Percentiles rank a stretch among this genome's conserved stretches.
These are phyloP conservation scores for Sarcophaga bullata DNA, from an alignment of 1,140 invertebrate genomes.

Conservation along the genomic window DNA sequence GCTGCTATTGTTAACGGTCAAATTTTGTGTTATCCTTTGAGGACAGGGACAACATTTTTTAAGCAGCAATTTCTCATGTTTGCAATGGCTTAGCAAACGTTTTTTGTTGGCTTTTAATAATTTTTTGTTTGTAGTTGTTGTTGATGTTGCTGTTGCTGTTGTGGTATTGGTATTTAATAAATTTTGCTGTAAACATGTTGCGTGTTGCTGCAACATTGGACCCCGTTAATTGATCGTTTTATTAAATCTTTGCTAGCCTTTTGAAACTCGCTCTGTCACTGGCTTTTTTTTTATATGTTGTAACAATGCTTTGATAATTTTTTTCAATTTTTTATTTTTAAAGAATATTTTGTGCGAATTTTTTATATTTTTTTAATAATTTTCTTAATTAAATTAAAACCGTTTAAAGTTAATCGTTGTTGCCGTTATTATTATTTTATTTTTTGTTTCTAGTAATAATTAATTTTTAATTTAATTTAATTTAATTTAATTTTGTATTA, in stretches of 20 bases:
- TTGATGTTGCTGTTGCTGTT: not conserved
- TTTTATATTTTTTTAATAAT: not conserved
- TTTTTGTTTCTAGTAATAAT: not conserved
- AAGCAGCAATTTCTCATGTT: not conserved
- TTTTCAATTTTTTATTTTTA: not conserved
- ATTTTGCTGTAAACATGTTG: constrained; percentile 32
- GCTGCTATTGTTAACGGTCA: not conserved
- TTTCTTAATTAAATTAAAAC: not conserved
- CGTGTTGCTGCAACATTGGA: constrained; percentile 40
- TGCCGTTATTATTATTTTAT: not conserved
- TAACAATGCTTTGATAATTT: not conserved
- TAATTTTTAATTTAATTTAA: not conserved
- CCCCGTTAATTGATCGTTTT: constrained; percentile 15
- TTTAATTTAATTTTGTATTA: not conserved
- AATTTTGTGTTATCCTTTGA: not conserved
- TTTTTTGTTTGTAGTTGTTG: not conserved
- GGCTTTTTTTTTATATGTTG: no score
- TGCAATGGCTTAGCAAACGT: not conserved
- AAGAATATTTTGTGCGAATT: not conserved
- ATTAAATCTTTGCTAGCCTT: not conserved
- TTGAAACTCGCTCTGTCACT: no score
- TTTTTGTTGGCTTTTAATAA: not conserved
- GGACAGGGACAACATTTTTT: no score
- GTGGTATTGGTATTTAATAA: not conserved
- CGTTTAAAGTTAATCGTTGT: constrained; percentile 10